phyloP scores from a whole-genome alignment of 2,888 invertebrate species.

The Cryptops parisi region DNA sequence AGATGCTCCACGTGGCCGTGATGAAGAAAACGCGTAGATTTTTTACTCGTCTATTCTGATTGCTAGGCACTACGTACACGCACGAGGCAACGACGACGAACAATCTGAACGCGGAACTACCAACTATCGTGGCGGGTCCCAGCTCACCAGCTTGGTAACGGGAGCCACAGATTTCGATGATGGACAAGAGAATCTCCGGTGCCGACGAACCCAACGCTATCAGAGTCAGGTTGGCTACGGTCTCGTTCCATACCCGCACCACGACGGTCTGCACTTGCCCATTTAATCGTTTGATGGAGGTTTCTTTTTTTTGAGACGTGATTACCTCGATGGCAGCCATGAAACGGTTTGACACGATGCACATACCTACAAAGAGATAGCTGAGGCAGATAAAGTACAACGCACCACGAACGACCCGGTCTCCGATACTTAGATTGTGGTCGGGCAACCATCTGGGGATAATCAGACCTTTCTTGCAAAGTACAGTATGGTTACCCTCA shows the following conservation, averaged over 20 bases:
- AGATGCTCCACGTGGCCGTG: constrained; percentile 93
- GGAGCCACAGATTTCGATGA: constrained; percentile 94
- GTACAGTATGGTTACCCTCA: neutral
- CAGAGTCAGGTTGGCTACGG: constrained; percentile 93
- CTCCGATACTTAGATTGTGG: constrained; percentile 54
- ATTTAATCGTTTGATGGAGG: constrained; percentile 74
- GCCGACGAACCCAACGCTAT: constrained; percentile 99
- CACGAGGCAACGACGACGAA: constrained; percentile 96
- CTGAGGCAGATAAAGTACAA: constrained; percentile 78
- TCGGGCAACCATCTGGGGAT: constrained; percentile 81
- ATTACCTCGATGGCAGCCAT: constrained; percentile 99
- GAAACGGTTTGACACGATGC: constrained; percentile 96
- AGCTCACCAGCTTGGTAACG: constrained; percentile 91
- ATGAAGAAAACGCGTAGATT: constrained; percentile 95
- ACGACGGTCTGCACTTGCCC: constrained; percentile 75
- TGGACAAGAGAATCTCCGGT: constrained; percentile 92
- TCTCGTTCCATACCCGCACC: constrained; percentile 98
- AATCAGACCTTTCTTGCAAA: constrained; percentile 69
- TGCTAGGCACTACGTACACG: constrained; percentile 74
- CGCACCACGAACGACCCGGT: constrained; percentile 68
- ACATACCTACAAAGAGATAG: constrained; percentile 96
- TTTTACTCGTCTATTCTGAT: constrained; percentile 87
- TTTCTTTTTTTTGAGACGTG: constrained; percentile 91
- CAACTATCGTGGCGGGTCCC: constrained; percentile 97
- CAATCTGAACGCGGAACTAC: constrained; percentile 95